Evolutionary conservation across 2,888 invertebrate genomes (phyloP).

Genomic region (Sphaerophoria rueppellii): DNA sequence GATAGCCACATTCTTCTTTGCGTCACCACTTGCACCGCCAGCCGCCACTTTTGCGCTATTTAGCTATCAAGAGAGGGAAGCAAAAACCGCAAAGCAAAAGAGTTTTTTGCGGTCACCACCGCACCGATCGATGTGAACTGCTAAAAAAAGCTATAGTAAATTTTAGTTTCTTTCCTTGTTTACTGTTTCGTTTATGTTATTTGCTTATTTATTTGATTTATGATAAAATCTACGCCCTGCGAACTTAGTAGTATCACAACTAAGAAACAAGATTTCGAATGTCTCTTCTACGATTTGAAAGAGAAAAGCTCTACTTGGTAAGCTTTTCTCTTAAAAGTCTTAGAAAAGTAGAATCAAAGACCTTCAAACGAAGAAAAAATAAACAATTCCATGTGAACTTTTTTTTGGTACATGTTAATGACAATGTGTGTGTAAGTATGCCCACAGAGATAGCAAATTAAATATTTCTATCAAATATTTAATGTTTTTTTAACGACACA

Average conservation of each 20-base stretch:
- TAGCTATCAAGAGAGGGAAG: not conserved
- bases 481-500: constrained; percentile 49
- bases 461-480: constrained; percentile 56
- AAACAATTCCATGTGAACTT: not conserved
- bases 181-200: constrained; percentile 18
- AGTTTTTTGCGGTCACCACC: no score
- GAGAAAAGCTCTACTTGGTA: not conserved
- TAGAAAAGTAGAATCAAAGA: not conserved
- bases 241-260: not conserved
- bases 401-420: not conserved
- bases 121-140: not conserved
- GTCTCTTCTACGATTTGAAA: not conserved
- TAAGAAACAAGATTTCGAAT: not conserved
- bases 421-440: not conserved
- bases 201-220: not conserved
- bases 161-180: constrained; percentile 31
- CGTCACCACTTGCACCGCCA: not conserved
- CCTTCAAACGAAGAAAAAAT: constrained; percentile 16
- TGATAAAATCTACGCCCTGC: not conserved
- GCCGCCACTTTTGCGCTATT: no score
- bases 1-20: not conserved
- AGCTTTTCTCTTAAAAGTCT: constrained; percentile 4
- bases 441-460: constrained; percentile 33
- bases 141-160: constrained; percentile 42
- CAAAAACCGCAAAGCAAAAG: not conserved